Evolutionary conservation across 2,888 invertebrate species (phyloP).

Genomic region (Tachina lurida): DNA sequence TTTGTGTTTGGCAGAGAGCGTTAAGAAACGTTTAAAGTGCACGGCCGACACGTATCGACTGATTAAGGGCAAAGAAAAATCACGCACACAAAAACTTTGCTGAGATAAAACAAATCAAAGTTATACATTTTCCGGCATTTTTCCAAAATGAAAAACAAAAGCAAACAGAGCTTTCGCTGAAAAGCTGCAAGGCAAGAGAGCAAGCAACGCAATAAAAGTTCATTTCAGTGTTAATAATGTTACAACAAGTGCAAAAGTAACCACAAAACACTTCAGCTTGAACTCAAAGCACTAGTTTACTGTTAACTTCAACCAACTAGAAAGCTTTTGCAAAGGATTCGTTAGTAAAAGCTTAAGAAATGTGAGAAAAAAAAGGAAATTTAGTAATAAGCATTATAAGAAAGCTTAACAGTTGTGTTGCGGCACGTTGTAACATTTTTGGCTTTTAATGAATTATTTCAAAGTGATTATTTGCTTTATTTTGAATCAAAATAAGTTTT

Average conservation of each 20-base stretch:
- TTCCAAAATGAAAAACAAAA: constrained; percentile 17
- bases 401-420: not conserved
- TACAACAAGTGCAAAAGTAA: not conserved
- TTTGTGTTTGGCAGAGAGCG: constrained; percentile 54
- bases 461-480: too few species aligned
- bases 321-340: constrained; percentile 43
- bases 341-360: constrained; percentile 8
- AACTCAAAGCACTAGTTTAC: not conserved
- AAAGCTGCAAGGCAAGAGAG: constrained; percentile 26
- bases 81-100: constrained; percentile 21
- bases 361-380: too few species aligned
- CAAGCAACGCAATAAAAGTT: not conserved
- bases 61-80: constrained; percentile 68
- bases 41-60: constrained; percentile 83
- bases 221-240: constrained; percentile 46
- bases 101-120: constrained; percentile 58
- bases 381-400: not conserved
- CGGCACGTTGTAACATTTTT: not conserved
- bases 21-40: constrained; percentile 73
- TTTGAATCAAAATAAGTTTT: too few species aligned
- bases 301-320: not conserved
- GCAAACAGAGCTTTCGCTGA: constrained; percentile 1
- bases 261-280: constrained; percentile 8
- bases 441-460: not conserved
- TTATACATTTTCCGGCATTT: constrained; percentile 44